Base-by-base conservation (phyloP, 2,113 vertebrate species). In the Esox niger region DNA sequence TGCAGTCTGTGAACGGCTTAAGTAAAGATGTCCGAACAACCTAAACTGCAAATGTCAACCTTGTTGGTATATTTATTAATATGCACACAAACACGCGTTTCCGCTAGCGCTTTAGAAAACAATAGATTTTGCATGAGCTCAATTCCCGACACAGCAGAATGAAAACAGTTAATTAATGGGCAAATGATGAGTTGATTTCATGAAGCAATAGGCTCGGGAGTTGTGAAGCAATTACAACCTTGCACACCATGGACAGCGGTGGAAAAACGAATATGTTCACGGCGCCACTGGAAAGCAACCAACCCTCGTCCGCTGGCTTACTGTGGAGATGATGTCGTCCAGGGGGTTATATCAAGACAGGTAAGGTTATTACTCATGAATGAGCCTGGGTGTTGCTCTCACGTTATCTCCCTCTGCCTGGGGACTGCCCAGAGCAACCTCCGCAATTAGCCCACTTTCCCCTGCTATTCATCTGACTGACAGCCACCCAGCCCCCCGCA, bases 341-440 rank as follows among this genome's bases (percentile, higher is more conserved):
- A 23, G 73, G 58, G 64, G 77, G 70, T 38, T 46, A 29, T 65
- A 32, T 56, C 62, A 76, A 73, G 73, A 27, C 74, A 62, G 63
- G 57, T 75, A 70, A 82, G 84, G 85, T 87, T 84, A 79, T 87
- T 76, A 79, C 80, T 85, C 81, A 87, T 81, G 87, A 88, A 85
- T 69, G 75, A 69, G 62, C 79, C 79, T 74, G 69, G 0, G 64
- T 62, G 77, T 79, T 73, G 75, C 32, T 17, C 70, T 80, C 58
- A 32, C 57, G 79, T 80, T 83, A 85, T 87, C 87, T 84, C 71
- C 27, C 63, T 54, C 70, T 69, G 81, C 82, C 73, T 43, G 25
- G 69, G 77, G 78, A 85, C 64, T 79, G 71, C 76, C 83, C 59
- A 25, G 59, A 69, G 76, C 80, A 69, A 76, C 82, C 69, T 74